A percentile compares a stretch with the other conserved stretches of the same genome.
phyloP scores from a whole-genome alignment of 1,140 invertebrate genomes.

The Oreohelix idahoensis region DNA sequence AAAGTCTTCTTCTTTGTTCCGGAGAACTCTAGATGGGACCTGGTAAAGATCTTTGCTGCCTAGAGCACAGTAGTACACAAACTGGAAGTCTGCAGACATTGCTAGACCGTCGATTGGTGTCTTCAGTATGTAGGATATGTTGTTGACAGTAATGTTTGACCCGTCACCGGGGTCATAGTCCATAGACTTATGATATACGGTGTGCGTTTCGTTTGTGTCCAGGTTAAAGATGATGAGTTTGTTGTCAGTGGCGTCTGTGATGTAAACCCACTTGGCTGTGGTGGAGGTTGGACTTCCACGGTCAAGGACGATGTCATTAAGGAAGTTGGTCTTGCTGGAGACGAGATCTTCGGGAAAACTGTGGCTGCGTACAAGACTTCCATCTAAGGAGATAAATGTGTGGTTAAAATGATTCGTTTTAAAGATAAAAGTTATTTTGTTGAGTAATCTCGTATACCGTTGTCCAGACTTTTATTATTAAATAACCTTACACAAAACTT shows the following conservation, averaged over 20 bases:
- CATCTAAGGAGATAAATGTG: not conserved
- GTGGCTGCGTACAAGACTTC: conserved; percentile 13
- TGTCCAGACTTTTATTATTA: no score
- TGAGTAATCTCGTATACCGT: no score
- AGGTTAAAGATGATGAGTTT: conserved; percentile 27
- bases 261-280: conserved; percentile 19
- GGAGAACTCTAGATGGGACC: not conserved
- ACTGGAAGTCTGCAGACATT: conserved; percentile 26
- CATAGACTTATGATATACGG: conserved; percentile 10
- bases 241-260: conserved; percentile 27
- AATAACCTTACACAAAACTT: no score
- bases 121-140: not conserved
- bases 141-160: conserved; percentile 14
- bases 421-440: no score
- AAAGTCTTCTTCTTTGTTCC: not conserved
- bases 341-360: conserved; percentile 11
- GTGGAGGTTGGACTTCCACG: not conserved
- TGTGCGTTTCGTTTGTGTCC: not conserved
- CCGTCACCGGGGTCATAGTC: conserved; percentile 5
- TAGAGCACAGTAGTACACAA: conserved; percentile 34
- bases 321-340: conserved; percentile 28
- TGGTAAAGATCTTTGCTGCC: conserved; percentile 28
- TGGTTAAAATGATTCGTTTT: no score
- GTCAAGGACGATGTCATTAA: conserved; percentile 37
- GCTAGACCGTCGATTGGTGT: conserved; percentile 31